Percentiles rank a stretch among this genome's conserved stretches.
Evolutionary conservation across 2,797 vertebrate genomes (phyloP).

Genomic region (Myotis pilosus): DNA sequence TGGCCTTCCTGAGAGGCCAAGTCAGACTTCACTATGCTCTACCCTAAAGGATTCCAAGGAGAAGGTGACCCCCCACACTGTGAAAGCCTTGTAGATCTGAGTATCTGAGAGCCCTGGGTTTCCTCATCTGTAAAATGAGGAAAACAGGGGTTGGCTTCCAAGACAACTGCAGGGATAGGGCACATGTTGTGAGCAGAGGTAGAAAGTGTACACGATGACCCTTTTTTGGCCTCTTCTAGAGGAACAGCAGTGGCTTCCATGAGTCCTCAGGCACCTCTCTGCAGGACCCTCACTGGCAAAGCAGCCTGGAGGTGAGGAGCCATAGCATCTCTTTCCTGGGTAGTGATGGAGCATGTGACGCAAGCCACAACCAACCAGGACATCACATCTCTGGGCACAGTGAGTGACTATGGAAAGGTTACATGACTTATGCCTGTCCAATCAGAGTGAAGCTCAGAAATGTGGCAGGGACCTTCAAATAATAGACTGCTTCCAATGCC

Average conservation of each 20-base stretch:
- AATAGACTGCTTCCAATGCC: background rate
- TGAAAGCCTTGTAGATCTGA: background rate
- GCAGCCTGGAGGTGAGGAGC: background rate
- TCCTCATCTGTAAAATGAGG: too few relatives aligned
- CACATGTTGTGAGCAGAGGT: too few relatives aligned
- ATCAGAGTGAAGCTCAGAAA: background rate
- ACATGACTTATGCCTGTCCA: background rate
- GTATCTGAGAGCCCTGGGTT: background rate
- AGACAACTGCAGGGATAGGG: background rate
- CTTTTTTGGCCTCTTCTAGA: background rate
- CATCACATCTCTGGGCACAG: background rate
- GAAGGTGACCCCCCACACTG: background rate
- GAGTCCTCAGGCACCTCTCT: background rate
- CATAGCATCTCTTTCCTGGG: rapidly evolving
- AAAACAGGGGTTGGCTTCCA: background rate
- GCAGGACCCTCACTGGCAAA: background rate
- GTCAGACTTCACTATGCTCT: background rate
- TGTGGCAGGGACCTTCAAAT: background rate
- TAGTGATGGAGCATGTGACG: background rate
- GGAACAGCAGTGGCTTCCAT: background rate
- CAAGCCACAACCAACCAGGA: background rate
- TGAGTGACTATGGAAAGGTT: background rate
- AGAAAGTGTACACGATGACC: background rate
- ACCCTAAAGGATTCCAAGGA: background rate
- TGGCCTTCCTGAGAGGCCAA: background rate